Evolutionary conservation across 2,113 vertebrate genomes (phyloP), one percentile per base, ranked within the genome.

Genomic region (Hucho hucho): DNA sequence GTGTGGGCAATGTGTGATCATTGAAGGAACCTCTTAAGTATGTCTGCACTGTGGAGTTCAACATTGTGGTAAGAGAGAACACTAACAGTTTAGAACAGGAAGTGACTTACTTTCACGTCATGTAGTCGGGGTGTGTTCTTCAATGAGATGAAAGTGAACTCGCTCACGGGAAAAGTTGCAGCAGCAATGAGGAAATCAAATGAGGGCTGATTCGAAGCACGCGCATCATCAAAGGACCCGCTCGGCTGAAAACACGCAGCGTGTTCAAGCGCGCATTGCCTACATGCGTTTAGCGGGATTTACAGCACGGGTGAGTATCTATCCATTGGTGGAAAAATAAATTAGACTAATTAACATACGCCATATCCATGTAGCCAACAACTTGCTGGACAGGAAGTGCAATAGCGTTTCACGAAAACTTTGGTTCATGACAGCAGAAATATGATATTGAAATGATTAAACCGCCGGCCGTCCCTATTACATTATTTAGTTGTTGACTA

Each of bases 21-120:
- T 18, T 18, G 20, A 1, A 56, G 16, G 18, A 9, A 43, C 37
- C 9, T 3, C 11, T 11, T 43, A 43, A 43, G 9, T 43, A 56
- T 56, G 53, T 56, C 53, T 56, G 53, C 53, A 56, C 53, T 56
- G 20, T 56, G 53, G 53, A 20, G 53, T 3, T 14, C 18, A 14
- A 56, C 53, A 56, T 20, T 56, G 18, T 20, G 16, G 18, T 56
- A 20, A 56, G 53, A 56, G 9, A 43, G 7, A 56, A 56, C 16
- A 20, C 53, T 56, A 56, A 56, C 53, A 56, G 13, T 56, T 20
- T 20, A 56, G 63, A 79, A 73, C 75, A 85, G 84, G 77, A 83
- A 84, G 77, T 80, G 82, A 84, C 80, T 82, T 83, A 76, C 49
- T 16, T 43, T 73, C 49, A 79, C 76, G 82, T 84, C 80, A 80